Evolutionary conservation across 2,113 vertebrate genomes (phyloP), one percentile per base, ranked within the genome.

Genomic region (Phainopepla nitens): DNA sequence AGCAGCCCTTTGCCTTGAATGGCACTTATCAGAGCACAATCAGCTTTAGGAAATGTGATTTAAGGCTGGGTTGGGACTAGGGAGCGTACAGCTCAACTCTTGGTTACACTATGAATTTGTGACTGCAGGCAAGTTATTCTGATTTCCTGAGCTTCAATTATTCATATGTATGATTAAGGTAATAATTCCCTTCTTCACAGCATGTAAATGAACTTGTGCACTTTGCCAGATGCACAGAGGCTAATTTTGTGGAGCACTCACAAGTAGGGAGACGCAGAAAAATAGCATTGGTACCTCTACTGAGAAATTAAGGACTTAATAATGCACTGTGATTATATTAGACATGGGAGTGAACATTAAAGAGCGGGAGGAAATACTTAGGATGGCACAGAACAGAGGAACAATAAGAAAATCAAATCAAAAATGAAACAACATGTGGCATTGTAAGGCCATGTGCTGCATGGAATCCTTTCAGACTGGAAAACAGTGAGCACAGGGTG

Each of bases 101-200:
- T 77, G 65, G 89, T 56, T 91, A 82, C 1, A 7, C 85, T 77
- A 93, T 79, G 83, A 62, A 94, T 95, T 86, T 93, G 87, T 90
- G 82, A 82, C 93, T 94, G 79, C 79, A 85, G 87, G 92, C 94
- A 94, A 88, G 85, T 81, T 86, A 86, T 42, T 78, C 82, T 50
- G 85, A 94, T 95, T 94, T 93, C 90, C 82, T 45, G 39, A 50
- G 75, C 71, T 96, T 96, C 88, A 96, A 88, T 93, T 96, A 95
- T 96, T 93, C 90, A 96, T 86, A 95, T 0, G 0, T 89, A 82
- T 66, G 83, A 95, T 95, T 94, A 97, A 93, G 76, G 93, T 85
- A 96, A 64, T 95, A 93, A 96, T 86, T 95, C 90, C 90, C 82
- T 77, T 80, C 87, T 82, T 95, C 47, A 35, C 69, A 83, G 87